These are phyloP conservation scores for Heliconius erato DNA, from an alignment of 2,888 invertebrate genomes.

Conservation along the genomic window DNA sequence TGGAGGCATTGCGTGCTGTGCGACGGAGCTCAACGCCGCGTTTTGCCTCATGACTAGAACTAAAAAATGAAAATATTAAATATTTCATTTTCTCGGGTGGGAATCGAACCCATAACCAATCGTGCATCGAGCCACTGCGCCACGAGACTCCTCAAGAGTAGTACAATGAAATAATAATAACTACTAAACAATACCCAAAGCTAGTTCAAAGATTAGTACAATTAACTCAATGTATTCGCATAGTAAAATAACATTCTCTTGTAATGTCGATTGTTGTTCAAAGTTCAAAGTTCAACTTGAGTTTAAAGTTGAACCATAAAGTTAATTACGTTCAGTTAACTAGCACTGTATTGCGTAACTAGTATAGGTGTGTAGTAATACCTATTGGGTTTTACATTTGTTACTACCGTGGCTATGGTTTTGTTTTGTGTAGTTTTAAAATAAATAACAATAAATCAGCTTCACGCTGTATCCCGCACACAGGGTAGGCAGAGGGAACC, in stretches of 20 bases:
- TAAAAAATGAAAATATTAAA: no score
- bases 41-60: no score
- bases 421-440: background rate
- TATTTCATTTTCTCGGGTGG: no score
- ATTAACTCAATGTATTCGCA: conserved; percentile 16
- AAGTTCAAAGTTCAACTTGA: conserved; percentile 28
- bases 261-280: conserved; percentile 35
- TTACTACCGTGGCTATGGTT: background rate
- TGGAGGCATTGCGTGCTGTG: no score
- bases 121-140: no score
- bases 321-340: conserved; percentile 38
- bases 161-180: background rate
- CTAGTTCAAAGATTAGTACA: conserved; percentile 12
- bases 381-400: background rate
- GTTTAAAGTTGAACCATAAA: conserved; percentile 34
- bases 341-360: conserved; percentile 19
- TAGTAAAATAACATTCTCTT: conserved; percentile 26
- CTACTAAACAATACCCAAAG: background rate
- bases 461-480: no score
- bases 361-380: background rate
- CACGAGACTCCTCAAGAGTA: no score
- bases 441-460: no score
- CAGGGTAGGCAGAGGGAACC: no score
- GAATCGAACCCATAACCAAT: no score
- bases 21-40: no score